These are phyloP conservation scores for Plodia interpunctella DNA, from an alignment of 1,140 invertebrate species.

Conservation along the genomic window DNA sequence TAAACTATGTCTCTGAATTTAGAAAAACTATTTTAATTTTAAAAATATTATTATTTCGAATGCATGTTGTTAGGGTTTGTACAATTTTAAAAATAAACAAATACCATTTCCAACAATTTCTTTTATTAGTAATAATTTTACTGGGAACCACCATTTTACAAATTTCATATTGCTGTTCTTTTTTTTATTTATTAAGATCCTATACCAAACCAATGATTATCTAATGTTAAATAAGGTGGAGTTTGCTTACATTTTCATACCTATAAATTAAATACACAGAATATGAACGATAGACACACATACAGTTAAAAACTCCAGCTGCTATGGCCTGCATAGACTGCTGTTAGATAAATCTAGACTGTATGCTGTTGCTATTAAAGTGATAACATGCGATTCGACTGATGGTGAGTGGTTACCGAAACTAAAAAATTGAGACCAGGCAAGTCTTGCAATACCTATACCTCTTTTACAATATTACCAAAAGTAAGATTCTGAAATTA, in stretches of 20 bases:
- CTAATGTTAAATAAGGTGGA: conserved; percentile 15
- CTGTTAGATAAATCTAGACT: conserved; percentile 1
- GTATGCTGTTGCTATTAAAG: neutral
- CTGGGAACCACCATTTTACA: conserved; percentile 23
- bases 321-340: neutral
- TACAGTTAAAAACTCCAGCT: neutral
- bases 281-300: neutral
- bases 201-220: conserved; percentile 31
- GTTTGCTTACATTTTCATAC: conserved; percentile 4
- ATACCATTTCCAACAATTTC: conserved; percentile 19
- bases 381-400: neutral
- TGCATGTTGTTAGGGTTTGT: neutral
- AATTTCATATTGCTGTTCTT: conserved; percentile 13
- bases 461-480: too few relatives aligned
- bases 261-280: neutral
- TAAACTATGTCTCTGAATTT: too few relatives aligned
- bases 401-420: neutral
- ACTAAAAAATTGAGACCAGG: neutral
- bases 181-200: conserved; percentile 21
- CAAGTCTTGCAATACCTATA: too few relatives aligned
- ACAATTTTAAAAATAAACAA: conserved; percentile 22
- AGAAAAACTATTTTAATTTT: too few relatives aligned
- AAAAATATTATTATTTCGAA: neutral
- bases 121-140: conserved; percentile 33
- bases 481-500: conserved; percentile 1